Evolutionary conservation across 1,140 invertebrate species (phyloP).

Genomic region (Penaeus vannamei): DNA sequence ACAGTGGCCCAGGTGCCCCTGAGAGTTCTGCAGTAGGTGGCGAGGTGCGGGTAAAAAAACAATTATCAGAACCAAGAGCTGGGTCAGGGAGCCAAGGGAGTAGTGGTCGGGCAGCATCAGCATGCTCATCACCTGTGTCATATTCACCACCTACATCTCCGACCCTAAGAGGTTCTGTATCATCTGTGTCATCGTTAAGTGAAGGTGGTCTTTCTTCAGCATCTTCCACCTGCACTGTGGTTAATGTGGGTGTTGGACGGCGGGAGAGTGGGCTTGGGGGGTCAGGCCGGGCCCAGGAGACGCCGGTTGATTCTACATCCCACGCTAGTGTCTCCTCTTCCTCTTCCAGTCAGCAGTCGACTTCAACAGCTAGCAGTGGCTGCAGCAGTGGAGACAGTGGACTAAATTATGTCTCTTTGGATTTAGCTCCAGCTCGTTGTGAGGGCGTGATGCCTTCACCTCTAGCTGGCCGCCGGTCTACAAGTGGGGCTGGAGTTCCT

Average conservation of each 20-base stretch:
- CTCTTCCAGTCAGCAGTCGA: slow-evolving; percentile 45
- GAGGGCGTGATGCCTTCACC: slow-evolving; percentile 57
- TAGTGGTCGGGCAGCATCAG: slow-evolving; percentile 61
- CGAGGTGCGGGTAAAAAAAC: slow-evolving; percentile 61
- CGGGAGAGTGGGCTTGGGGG: slow-evolving; percentile 33
- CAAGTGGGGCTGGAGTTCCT: slow-evolving; percentile 9
- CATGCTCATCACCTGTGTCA: slow-evolving; percentile 67
- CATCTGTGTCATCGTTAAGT: slow-evolving; percentile 67
- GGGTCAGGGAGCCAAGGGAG: slow-evolving; percentile 51
- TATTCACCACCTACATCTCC: slow-evolving; percentile 68
- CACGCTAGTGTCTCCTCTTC: slow-evolving; percentile 50
- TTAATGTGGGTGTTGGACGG: slow-evolving; percentile 63
- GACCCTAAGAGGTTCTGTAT: slow-evolving; percentile 64
- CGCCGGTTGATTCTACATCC: slow-evolving; percentile 36
- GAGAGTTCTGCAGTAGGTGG: slow-evolving; percentile 61
- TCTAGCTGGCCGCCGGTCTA: slow-evolving; percentile 35
- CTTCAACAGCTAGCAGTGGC: slow-evolving; percentile 34
- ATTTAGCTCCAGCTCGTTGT: slow-evolving; percentile 50
- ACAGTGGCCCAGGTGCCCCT: slow-evolving; percentile 66
- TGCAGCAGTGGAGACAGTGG: slow-evolving; percentile 46
- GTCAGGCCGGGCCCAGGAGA: slow-evolving; percentile 32
- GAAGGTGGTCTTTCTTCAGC: slow-evolving; percentile 67
- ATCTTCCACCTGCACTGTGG: slow-evolving; percentile 67
- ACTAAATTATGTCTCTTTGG: slow-evolving; percentile 59
- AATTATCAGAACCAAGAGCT: slow-evolving; percentile 52